Percentiles rank a stretch among this genome's conserved stretches.
phyloP scores from a whole-genome alignment of 1,140 invertebrate species.

The Watersipora subatra region DNA sequence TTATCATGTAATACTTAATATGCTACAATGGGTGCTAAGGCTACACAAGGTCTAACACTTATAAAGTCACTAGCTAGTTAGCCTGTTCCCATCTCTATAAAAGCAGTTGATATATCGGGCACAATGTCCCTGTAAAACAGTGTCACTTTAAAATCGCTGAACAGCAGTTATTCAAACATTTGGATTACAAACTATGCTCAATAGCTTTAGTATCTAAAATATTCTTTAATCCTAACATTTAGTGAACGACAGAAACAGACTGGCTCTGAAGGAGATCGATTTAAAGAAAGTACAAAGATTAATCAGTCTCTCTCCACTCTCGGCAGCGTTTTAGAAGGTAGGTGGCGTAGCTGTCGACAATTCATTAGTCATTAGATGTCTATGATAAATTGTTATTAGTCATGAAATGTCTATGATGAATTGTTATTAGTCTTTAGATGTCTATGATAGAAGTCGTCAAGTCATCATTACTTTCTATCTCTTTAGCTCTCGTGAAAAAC shows the following conservation, averaged over 20 bases:
- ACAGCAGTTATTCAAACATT: no score
- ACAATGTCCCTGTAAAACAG: no score
- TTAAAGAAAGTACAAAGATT: constrained; percentile 19
- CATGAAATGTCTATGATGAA: background rate
- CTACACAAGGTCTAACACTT: no score
- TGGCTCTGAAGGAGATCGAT: constrained; percentile 17
- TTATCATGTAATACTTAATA: no score
- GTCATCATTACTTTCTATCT: background rate
- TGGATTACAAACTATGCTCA: no score
- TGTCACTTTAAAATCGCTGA: no score
- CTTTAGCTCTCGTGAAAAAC: background rate
- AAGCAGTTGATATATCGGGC: no score
- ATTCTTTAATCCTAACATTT: no score
- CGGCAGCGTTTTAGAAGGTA: constrained; percentile 16
- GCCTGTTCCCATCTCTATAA: no score
- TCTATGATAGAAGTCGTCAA: background rate
- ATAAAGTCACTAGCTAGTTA: no score
- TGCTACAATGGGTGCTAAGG: no score
- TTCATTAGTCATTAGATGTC: background rate
- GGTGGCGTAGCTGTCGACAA: constrained; percentile 4
- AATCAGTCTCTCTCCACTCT: constrained; percentile 18
- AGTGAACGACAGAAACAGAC: constrained; percentile 19
- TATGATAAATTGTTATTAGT: constrained; percentile 1
- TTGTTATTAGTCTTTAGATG: background rate
- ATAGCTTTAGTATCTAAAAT: no score